phyloP scores from a whole-genome alignment of 1,140 invertebrate species.

The Matsumurasca onukii region DNA sequence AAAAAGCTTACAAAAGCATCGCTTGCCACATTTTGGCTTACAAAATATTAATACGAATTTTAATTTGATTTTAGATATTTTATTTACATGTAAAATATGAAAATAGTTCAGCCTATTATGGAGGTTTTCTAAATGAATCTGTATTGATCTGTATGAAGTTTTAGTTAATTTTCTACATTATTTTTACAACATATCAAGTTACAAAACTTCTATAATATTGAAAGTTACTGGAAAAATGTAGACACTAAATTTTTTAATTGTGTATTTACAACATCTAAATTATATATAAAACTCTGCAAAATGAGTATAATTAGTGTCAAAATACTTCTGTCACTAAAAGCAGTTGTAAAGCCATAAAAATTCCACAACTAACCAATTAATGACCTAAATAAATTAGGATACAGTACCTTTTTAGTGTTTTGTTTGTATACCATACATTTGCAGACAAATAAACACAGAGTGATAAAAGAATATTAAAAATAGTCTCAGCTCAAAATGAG shows the following conservation, averaged over 20 bases:
- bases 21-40: too few species aligned
- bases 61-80: too few species aligned
- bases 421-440: background rate
- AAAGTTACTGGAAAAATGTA: too few species aligned
- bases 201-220: background rate
- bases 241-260: too few species aligned
- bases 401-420: background rate
- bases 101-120: constrained; percentile 23
- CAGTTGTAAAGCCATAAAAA: background rate
- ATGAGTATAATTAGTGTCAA: background rate
- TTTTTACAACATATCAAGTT: constrained; percentile 9
- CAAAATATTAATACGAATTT: too few species aligned
- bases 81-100: too few species aligned
- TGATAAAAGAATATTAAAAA: background rate
- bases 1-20: too few species aligned
- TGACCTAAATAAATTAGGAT: constrained; percentile 16
- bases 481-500: background rate
- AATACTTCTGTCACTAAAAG: constrained; percentile 19
- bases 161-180: too few species aligned
- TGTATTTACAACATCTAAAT: constrained; percentile 23
- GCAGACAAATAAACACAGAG: background rate
- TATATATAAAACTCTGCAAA: background rate
- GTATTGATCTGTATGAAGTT: too few species aligned
- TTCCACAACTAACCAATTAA: constrained; percentile 12
- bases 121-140: too few species aligned